Evolutionary conservation across 2,113 vertebrate genomes (phyloP), one percentile per base, ranked within the genome.

Genomic region (Hymenochirus boettgeri): DNA sequence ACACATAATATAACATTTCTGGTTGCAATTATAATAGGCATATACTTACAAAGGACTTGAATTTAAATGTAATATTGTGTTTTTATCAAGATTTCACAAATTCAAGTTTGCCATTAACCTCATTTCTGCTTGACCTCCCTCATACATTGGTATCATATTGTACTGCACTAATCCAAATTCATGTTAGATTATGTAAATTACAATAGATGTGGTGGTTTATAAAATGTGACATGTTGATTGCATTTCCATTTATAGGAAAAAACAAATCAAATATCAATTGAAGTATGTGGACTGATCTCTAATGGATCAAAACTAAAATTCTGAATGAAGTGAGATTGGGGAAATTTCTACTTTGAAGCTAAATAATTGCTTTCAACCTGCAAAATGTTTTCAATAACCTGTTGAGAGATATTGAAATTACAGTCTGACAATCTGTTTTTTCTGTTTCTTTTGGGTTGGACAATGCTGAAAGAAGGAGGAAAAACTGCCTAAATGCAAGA

Each of bases 211-310:
- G 7, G 26, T 57, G 9, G 3, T 19, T 57, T 48, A 65, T 57
- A 57, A 26, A 35, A 65, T 42, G 18, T 57, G 62, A 65, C 39
- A 65, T 57, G 37, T 57, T 65, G 39, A 65, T 57, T 65, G 26
- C 52, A 56, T 65, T 65, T 56, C n/a, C 19, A 39, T 31, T 65
- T 65, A 47, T 46, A 33, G 52, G 62, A 65, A 65, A 65, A 25
- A 47, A 45, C 52, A 65, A 65, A 65, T 55, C 39, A 65, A 65
- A 65, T 56, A 31, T 10, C 24, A 65, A 65, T 56, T 47, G 62
- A 46, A 52, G 56, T 25, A 18, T 46, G 22, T 56, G 35, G 19
- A 56, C 52, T 46, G 39, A 2, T 29, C 37, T 64, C 37, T 56
- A 56, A 47, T 65, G 37, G 18, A 22, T 54, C 12, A 27, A 65